Evolutionary conservation across 2,797 vertebrate genomes (phyloP).

Genomic region (Poecilia velifera): DNA sequence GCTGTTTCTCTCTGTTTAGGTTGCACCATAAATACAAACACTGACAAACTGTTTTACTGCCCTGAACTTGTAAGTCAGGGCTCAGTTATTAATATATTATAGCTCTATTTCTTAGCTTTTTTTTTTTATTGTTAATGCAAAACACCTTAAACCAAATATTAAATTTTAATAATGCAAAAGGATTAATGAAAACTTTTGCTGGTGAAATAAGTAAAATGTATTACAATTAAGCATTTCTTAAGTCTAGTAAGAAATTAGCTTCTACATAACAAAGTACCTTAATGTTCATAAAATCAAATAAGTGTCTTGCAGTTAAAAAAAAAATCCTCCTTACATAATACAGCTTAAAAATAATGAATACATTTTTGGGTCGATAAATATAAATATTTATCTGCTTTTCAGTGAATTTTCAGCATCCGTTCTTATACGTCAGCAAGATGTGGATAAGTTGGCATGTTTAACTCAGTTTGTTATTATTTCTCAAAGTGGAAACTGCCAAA

Average conservation of each 20-base stretch:
- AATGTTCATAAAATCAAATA: background rate
- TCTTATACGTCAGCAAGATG: background rate
- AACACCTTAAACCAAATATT: background rate
- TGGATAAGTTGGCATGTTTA: background rate
- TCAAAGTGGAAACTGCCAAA: background rate
- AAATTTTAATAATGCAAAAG: background rate
- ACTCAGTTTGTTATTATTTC: background rate
- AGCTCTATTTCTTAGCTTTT: background rate
- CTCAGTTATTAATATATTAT: background rate
- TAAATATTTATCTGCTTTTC: background rate
- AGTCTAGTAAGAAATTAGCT: background rate
- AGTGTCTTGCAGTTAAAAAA: background rate
- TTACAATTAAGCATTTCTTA: background rate
- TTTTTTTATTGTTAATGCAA: background rate
- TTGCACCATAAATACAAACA: background rate
- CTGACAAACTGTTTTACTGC: background rate
- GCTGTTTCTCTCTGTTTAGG: conserved; percentile 7
- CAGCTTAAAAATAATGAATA: background rate
- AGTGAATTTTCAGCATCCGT: background rate
- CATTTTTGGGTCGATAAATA: background rate
- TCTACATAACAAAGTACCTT: background rate
- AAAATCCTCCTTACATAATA: background rate
- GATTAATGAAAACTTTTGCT: background rate
- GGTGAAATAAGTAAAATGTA: background rate
- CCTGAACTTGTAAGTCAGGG: too few species aligned